phyloP scores from a whole-genome alignment of 2,888 invertebrate species.

The Rhagophthalmus giganteus region DNA sequence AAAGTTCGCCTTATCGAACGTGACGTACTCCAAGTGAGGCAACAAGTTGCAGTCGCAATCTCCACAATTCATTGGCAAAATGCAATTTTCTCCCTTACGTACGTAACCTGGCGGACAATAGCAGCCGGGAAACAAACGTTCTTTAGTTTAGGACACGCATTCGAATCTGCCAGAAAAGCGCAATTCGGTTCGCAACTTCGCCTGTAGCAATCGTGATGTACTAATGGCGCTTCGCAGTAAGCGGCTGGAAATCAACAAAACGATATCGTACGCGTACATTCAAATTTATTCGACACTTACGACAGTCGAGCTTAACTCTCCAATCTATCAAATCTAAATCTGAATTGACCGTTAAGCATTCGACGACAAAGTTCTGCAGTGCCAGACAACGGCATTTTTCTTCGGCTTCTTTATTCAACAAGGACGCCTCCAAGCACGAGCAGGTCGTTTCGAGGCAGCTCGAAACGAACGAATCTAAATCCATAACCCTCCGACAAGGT shows the following conservation, averaged over 20 bases:
- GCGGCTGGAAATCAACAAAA: constrained; percentile 58
- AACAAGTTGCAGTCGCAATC: constrained; percentile 75
- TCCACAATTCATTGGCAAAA: constrained; percentile 71
- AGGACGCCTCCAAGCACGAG: constrained; percentile 66
- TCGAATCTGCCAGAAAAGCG: constrained; percentile 61
- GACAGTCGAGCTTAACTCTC: constrained; percentile 72
- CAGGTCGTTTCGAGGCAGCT: constrained; percentile 78
- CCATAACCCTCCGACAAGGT: constrained; percentile 65
- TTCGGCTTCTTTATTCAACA: constrained; percentile 46
- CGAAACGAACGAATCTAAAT: constrained; percentile 70
- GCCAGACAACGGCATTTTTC: constrained; percentile 70
- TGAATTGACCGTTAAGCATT: constrained; percentile 69
- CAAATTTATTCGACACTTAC: constrained; percentile 60
- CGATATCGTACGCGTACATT: constrained; percentile 1
- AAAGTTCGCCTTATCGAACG: constrained; percentile 79
- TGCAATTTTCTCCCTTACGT: constrained; percentile 68
- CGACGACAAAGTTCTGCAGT: constrained; percentile 71
- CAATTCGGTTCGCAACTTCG: constrained; percentile 80
- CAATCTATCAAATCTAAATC: constrained; percentile 69
- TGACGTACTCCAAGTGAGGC: constrained; percentile 79
- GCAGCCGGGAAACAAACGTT: constrained; percentile 81
- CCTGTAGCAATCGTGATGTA: constrained; percentile 82
- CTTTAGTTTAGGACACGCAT: constrained; percentile 65
- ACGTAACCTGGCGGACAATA: constrained; percentile 79
- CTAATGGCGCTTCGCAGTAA: constrained; percentile 72